phyloP scores from a whole-genome alignment of 2,888 invertebrate genomes.

The Erpobdella octoculata region DNA sequence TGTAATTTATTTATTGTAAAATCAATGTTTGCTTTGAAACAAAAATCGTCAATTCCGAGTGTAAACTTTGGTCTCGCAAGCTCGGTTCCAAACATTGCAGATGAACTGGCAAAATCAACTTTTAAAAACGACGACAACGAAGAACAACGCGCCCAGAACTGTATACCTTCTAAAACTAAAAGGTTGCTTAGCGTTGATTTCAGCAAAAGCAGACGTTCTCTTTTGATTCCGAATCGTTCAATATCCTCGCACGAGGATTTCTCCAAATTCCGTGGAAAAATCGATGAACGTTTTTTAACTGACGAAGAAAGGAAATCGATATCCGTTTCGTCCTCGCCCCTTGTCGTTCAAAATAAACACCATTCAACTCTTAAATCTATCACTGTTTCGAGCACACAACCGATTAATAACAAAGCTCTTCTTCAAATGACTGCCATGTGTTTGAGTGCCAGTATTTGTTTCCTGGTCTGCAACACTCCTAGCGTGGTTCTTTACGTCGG shows the following conservation, averaged over 20 bases:
- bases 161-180: background rate
- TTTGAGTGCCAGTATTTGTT: slow-evolving; percentile 38
- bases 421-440: slow-evolving; percentile 38
- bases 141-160: background rate
- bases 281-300: background rate
- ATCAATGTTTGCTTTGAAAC: slow-evolving; percentile 29
- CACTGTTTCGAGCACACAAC: background rate
- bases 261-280: background rate
- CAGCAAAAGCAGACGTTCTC: background rate
- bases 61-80: background rate
- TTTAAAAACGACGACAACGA: too few species aligned
- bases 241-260: background rate
- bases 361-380: background rate
- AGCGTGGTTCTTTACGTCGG: slow-evolving; percentile 38
- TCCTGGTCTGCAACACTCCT: slow-evolving; percentile 38
- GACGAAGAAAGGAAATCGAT: background rate
- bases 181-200: background rate
- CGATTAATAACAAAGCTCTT: slow-evolving; percentile 29
- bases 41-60: background rate
- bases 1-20: slow-evolving; percentile 38
- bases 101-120: background rate
- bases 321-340: background rate
- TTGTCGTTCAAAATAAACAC: background rate
- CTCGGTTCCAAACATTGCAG: background rate
- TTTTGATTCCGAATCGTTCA: background rate